phyloP scores from a whole-genome alignment of 2,113 vertebrate species.

The Trochalopteron elliotii region DNA sequence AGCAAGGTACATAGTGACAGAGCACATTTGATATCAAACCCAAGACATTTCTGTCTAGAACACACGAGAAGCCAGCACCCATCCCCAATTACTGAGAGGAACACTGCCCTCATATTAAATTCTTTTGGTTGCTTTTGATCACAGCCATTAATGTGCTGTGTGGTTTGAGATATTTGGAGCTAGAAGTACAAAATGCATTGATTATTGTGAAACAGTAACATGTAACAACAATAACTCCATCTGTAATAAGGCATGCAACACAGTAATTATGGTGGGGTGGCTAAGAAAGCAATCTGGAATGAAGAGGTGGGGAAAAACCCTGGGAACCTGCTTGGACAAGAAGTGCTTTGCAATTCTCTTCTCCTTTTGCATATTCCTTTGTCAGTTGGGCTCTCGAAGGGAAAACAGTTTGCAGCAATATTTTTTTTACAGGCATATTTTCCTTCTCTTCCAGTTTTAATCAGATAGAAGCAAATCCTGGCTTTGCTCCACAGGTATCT shows the following conservation, averaged over 20 bases:
- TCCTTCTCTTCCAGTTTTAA: constrained; percentile 43
- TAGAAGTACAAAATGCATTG: constrained; percentile 36
- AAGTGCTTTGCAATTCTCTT: constrained; percentile 48
- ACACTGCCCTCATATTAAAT: neutral
- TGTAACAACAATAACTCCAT: constrained; percentile 59
- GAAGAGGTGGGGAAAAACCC: constrained; percentile 64
- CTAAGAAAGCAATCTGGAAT: constrained; percentile 52
- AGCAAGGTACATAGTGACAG: constrained; percentile 13
- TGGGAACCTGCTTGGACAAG: constrained; percentile 61
- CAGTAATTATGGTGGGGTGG: constrained; percentile 22
- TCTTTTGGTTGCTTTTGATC: constrained; percentile 37
- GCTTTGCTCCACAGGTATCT: constrained; percentile 38
- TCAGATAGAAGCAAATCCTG: constrained; percentile 52
- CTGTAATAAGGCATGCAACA: constrained; percentile 36
- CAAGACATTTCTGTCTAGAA: neutral
- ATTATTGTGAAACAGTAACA: constrained; percentile 55
- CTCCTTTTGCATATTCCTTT: constrained; percentile 55
- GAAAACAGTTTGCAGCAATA: constrained; percentile 47
- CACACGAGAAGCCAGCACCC: neutral
- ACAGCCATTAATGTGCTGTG: neutral
- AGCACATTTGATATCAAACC: neutral
- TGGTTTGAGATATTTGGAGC: constrained; percentile 26
- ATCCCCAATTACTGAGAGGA: neutral
- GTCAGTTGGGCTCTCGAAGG: neutral
- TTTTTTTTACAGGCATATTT: constrained; percentile 46